Evolutionary conservation across 2,888 invertebrate genomes (phyloP), one percentile per base, ranked within the genome.

Genomic region (Aphidius colemani): DNA sequence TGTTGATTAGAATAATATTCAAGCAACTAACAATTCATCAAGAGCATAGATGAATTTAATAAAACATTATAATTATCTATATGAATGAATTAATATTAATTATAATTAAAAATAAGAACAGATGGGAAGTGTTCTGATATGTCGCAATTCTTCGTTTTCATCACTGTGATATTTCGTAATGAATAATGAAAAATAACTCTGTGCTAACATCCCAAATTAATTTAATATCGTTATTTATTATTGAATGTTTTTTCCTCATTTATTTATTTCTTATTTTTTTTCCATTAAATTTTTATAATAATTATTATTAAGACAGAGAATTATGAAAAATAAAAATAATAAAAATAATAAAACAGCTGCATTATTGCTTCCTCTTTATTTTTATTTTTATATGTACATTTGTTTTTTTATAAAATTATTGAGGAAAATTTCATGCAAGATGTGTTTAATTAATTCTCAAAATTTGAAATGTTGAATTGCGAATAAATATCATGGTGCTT

Each of bases 81-180:
- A 30, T 30, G 30, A 30, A 30, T 30, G 4, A 30, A 30, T 30
- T 30, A 39, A 30, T 39, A 57, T 62, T 68, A 71, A 68, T 68
- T 65, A 69, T 66, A 67, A 65, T 58, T 66, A 66, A 64, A n/a
- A 41, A 30, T 10, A 13, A 11, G 41, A 48, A 64, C 62, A 64
- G 69, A 65, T 72, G 74, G 74, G 74, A 50, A 74, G 75, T 73
- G 71, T 74, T 72, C 73, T 70, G 75, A 75, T 69, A 66, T 68
- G 63, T 67, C 71, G 69, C 72, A 76, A 72, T 73, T 75, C 72
- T 72, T 73, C 75, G 72, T 75, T 71, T 74, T 75, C 75, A 74
- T 71, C 76, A 77, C 79, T 80, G 80, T 80, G 80, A 80, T 80
- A 80, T 74, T 78, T 78, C 75, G 75, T 77, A 77, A 74, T 76